Base-by-base conservation (phyloP, 2,113 vertebrate genomes). In the Austrofundulus limnaeus region DNA sequence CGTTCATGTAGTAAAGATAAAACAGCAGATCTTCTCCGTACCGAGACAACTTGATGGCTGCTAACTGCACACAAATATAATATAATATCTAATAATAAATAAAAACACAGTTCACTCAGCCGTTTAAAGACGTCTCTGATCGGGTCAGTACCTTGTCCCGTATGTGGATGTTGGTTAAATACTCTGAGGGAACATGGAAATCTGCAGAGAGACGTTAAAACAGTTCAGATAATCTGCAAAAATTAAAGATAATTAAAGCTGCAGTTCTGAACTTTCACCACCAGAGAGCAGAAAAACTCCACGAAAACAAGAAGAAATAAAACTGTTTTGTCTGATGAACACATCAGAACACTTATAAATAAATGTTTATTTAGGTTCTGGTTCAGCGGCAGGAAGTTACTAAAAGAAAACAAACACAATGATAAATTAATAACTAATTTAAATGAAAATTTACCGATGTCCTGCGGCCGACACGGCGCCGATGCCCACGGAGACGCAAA, bases 131-230 rank as follows among this genome's bases (percentile, higher is more conserved):
- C n/a, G n/a, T n/a, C n/a, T n/a, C n/a, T n/a, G n/a, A n/a, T n/a
- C 64, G 25, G 15, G 1, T 16, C 1, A 0, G 25, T 28, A 99
- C 96, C 96, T 99, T 99, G 92, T 99, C 97, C 93, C 97, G 94
- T 94, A 99, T 99, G 92, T 99, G 97, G 94, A 99, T 98, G 94
- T 99, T 99, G 91, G 97, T 99, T 94, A 99, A 94, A 93, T 99
- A 99, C 86, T 99, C 97, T 83, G 97, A 99, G 57, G 97, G 97
- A 86, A 99, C 97, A 89, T 99, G 97, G 91, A 99, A 99, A 89
- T 99, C 97, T 99, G 90, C 74, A 75, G 88, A 45, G 86, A n/a
- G 46, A 45, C 7, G 41, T 50, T 11, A 50, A 20, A 24, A 43
- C 5, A 5, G 16, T n/a, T n/a, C n/a, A 24, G 15, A 8, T 20